Base-by-base conservation (phyloP, 2,797 vertebrate genomes). In the Tragopan temminckii region DNA sequence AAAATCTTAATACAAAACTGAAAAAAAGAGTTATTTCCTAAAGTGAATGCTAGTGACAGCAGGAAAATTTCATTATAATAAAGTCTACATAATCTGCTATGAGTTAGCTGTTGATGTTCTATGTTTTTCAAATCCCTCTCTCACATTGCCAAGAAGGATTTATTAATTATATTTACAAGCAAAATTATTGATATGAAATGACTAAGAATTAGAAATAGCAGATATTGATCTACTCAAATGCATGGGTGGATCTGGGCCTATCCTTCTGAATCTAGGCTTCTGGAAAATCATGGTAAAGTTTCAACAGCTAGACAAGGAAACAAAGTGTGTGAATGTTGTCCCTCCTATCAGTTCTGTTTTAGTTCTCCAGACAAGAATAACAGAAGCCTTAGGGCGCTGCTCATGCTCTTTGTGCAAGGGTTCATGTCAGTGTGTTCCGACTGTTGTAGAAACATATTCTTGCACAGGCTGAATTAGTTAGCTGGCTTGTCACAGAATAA, bases 351-450 rank as follows among this genome's bases (percentile, higher is more conserved):
- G 58, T 66, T 4, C 3, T 83, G 62, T 82, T 80, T 83, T 46
- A 63, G 18, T 61, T 88, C 72, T 95, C 42, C n/a, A 70, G 74
- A 91, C 59, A 67, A 75, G 69, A 95, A 43, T 82, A 85, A 80
- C 40, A 81, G 55, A 82, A 85, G 79, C 80, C 67, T 86, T 21
- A 23, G 68, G 70, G 67, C 50, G 46, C 20, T 72, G n/a, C 35
- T 85, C 50, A 17, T 63, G 63, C 61, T 76, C 31, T 90, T 70
- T 79, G 38, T 59, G 15, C 46, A 80, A 63, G 21, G 11, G 52
- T 45, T 94, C 75, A 36, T 45, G 64, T 10, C 78, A 70, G 18
- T 21, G 7, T 81, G 43, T 57, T 31, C 57, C 75, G 64, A 21
- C 33, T 87, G 33, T n/a, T 67, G 29, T 25, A 77, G 45, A 4